Conservation (phyloP, 2,888 invertebrate species). For the Cataglyphis albicans region DNA sequence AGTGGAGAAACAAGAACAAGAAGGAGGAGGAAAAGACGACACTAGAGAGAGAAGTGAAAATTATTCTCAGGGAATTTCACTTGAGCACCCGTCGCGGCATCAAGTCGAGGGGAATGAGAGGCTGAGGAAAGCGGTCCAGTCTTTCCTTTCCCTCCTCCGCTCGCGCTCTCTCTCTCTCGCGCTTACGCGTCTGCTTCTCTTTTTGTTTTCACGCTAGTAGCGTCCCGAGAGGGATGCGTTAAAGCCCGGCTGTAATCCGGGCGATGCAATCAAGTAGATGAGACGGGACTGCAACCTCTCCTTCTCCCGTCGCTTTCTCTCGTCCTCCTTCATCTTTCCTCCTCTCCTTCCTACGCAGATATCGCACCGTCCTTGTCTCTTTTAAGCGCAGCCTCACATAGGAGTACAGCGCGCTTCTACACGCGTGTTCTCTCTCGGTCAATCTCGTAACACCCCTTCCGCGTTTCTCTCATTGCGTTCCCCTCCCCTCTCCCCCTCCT, state of each 20-base stretch:
- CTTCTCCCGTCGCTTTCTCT: conserved; percentile 14
- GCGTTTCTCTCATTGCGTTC: background rate
- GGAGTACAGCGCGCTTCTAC: background rate
- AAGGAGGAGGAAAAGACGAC: conserved; percentile 42
- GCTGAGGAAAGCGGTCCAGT: conserved; percentile 49
- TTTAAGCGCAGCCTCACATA: conserved; percentile 39
- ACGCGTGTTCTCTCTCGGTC: conserved; percentile 46
- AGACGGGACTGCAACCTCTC: conserved; percentile 74
- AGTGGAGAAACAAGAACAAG: conserved; percentile 45
- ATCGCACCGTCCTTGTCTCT: conserved; percentile 31
- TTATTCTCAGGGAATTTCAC: conserved; percentile 77
- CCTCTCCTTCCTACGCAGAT: conserved; percentile 38
- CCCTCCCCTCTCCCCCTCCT: background rate
- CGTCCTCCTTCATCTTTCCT: conserved; percentile 38
- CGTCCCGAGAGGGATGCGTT: conserved; percentile 79
- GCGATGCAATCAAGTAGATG: conserved; percentile 82
- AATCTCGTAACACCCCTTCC: conserved; percentile 26
- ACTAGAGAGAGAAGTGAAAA: conserved; percentile 73
- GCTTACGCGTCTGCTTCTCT: conserved; percentile 63
- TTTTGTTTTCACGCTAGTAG: conserved; percentile 78
- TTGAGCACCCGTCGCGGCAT: conserved; percentile 56
- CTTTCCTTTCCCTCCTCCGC: conserved; percentile 56
- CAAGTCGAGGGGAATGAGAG: conserved; percentile 49
- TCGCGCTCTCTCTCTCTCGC: conserved; percentile 15
- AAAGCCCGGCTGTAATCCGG: conserved; percentile 80